Percentiles rank a stretch among this genome's conserved stretches.
Conservation (phyloP, 2,797 vertebrate species). For the Argya squamiceps region DNA sequence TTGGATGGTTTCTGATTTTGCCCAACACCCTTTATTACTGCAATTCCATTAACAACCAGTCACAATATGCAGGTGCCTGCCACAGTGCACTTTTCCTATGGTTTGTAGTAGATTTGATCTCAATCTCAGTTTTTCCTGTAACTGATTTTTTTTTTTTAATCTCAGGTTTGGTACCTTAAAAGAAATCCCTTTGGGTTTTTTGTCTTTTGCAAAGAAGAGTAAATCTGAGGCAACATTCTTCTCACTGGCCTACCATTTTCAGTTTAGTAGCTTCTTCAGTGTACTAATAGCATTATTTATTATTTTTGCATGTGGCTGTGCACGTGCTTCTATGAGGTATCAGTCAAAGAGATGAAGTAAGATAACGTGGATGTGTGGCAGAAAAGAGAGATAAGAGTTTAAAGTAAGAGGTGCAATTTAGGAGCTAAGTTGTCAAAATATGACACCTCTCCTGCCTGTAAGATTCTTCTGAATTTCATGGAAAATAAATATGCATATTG, state of each 20-base stretch:
- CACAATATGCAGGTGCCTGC: background rate
- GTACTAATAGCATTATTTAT: background rate
- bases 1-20: background rate
- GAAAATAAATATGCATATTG: too few relatives aligned
- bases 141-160: background rate
- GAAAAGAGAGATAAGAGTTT: background rate
- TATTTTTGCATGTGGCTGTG: background rate
- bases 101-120: background rate
- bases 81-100: background rate
- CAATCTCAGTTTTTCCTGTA: background rate
- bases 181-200: background rate
- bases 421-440: background rate
- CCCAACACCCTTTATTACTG: background rate
- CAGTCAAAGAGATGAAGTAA: background rate
- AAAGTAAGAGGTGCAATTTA: background rate
- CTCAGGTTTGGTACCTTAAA: background rate
- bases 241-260: background rate
- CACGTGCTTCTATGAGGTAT: fast-evolving
- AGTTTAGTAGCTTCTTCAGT: background rate
- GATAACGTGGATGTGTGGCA: background rate
- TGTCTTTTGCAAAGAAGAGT: background rate
- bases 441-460: background rate
- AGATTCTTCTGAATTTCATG: background rate
- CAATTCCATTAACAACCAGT: background rate
- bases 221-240: background rate